Evolutionary conservation across 2,888 invertebrate species (phyloP), one percentile per base, ranked within the genome.

Genomic region (Trichogramma evanescens): DNA sequence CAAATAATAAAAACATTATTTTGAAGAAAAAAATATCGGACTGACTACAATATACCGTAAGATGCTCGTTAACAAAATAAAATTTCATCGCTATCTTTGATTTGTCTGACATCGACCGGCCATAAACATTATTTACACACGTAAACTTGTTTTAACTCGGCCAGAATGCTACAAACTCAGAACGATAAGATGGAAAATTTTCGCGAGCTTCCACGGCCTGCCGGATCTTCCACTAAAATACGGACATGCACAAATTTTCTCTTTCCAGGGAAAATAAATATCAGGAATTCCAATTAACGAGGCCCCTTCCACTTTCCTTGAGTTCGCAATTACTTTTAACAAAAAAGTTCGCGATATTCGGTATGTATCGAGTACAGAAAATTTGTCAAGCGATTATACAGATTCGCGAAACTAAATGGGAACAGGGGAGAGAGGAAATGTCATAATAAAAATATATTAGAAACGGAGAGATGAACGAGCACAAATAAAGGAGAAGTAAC

Each of bases 341-440:
- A 13, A 48, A 13, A 13, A 41, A 42, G 13, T 49, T 54, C 43
- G 41, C 49, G 68, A 67, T 65, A 64, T 67, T 69, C 62, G 66
- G 66, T 70, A 70, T 68, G 71, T 67, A 66, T 67, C 71, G 69
- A 73, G 73, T 72, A 73, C 73, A 72, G 71, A 73, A 62, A 54
- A 48, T 43, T 50, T 54, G 48, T 58, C 44, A 53, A 50, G 51
- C 52, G 45, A 57, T 66, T 66, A 68, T 63, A 65, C 52, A 62
- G 66, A 66, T 59, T 59, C 54, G 54, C 51, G 53, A 58, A 61
- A 59, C 68, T 70, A 66, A 65, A 65, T 51, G 43, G 46, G 54
- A 50, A 9, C 9, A 57, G 45, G 9, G 49, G 53, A 50, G 43
- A 55, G n/a, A 54, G 58, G 54, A 26, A 40, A 43, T 42, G 43